Conservation (phyloP, 2,113 vertebrate genomes). For the Gallinago undulata region DNA sequence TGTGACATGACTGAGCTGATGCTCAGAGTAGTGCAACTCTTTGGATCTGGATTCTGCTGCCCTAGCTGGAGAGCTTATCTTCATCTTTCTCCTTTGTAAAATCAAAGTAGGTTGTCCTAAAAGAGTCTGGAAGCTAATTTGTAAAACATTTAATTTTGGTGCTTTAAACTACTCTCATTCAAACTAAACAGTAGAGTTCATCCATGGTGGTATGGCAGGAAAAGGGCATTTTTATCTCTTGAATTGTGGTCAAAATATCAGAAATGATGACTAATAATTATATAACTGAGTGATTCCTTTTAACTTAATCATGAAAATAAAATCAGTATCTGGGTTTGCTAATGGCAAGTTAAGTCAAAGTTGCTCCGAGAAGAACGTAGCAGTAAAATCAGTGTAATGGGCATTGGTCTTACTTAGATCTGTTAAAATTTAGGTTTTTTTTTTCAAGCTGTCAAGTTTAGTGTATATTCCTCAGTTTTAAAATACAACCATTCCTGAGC, state of each 20-base stretch:
- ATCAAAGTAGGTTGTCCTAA: neutral
- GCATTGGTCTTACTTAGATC: neutral
- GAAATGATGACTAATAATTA: neutral
- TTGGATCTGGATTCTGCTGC: neutral
- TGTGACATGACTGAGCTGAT: neutral
- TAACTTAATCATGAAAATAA: neutral
- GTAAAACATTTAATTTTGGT: neutral
- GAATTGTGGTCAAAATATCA: neutral
- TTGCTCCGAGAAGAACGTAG: neutral
- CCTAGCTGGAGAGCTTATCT: neutral
- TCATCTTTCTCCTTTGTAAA: neutral
- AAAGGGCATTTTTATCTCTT: neutral
- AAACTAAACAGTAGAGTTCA: neutral
- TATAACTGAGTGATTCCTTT: neutral
- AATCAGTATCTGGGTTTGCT: neutral
- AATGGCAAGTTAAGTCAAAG: neutral
- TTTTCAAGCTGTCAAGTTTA: neutral
- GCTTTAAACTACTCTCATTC: neutral
- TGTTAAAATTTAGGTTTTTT: neutral
- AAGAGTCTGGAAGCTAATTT: neutral
- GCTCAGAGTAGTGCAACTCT: neutral
- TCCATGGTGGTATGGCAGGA: neutral
- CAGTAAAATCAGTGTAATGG: neutral
- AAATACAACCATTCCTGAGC: neutral
- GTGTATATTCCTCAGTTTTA: neutral